Percentiles rank a stretch among this genome's conserved stretches.
phyloP scores from a whole-genome alignment of 2,888 invertebrate species.

The Siphlonurus alternatus region DNA sequence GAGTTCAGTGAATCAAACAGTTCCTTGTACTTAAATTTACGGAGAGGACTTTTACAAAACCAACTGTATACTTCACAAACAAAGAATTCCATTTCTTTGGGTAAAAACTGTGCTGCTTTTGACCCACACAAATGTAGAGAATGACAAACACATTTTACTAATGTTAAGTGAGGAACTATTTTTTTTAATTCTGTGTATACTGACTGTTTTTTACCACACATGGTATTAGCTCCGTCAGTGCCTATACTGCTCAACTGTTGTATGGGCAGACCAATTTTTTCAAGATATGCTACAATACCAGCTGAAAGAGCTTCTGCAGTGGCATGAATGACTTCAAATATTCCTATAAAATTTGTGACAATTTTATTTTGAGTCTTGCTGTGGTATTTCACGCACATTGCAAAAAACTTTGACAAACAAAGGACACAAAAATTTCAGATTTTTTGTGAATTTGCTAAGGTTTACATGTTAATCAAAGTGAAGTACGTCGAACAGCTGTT shows the following conservation, averaged over 20 bases:
- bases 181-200: constrained; percentile 19
- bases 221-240: constrained; percentile 21
- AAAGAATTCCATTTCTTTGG: constrained; percentile 16
- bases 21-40: constrained; percentile 12
- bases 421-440: too few relatives aligned
- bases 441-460: too few relatives aligned
- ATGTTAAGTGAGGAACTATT: constrained; percentile 18
- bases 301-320: neutral
- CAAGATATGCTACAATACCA: neutral
- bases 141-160: constrained; percentile 20
- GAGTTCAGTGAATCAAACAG: constrained; percentile 13
- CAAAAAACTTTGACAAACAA: neutral
- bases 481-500: too few relatives aligned
- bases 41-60: constrained; percentile 16
- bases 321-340: neutral
- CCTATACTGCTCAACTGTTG: constrained; percentile 22
- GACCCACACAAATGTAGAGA: constrained; percentile 17
- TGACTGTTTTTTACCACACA: constrained; percentile 21
- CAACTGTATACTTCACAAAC: constrained; percentile 18
- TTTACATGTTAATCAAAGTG: too few relatives aligned
- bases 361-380: neutral
- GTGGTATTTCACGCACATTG: neutral
- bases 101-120: constrained; percentile 16
- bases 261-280: constrained; percentile 15
- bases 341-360: neutral